A percentile compares a stretch with the other conserved stretches of the same genome.
Evolutionary conservation across 1,140 invertebrate species (phyloP).

Genomic region (Caenorhabditis briggsae): DNA sequence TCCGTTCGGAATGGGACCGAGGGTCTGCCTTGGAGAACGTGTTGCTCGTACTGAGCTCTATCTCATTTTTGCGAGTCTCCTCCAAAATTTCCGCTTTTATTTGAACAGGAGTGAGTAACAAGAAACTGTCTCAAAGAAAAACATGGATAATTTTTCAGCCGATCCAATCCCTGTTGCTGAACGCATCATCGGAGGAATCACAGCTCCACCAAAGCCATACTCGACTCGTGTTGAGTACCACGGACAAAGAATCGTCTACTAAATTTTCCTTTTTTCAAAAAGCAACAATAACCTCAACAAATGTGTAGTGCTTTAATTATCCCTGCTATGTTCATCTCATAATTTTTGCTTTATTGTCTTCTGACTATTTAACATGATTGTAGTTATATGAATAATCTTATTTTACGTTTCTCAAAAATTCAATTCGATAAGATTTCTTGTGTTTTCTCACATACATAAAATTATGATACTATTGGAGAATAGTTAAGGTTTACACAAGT

Average conservation of each 20-base stretch:
- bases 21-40: constrained; percentile 76
- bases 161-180: constrained; percentile 40
- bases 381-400: too few relatives aligned
- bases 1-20: constrained; percentile 82
- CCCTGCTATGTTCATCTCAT: too few relatives aligned
- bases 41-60: constrained; percentile 75
- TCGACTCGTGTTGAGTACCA: constrained; percentile 28
- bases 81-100: constrained; percentile 71
- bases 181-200: constrained; percentile 60
- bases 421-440: too few relatives aligned
- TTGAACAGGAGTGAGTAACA: constrained; percentile 39
- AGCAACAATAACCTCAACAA: neutral
- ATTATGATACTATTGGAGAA: too few relatives aligned
- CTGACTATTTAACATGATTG: too few relatives aligned
- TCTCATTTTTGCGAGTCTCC: constrained; percentile 70
- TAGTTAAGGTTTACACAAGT: too few relatives aligned
- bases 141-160: neutral
- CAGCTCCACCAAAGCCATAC: constrained; percentile 60
- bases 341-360: too few relatives aligned
- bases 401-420: too few relatives aligned
- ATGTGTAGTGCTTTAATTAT: neutral
- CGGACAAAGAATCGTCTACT: neutral
- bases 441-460: too few relatives aligned
- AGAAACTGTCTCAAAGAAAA: neutral
- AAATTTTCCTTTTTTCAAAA: neutral